A percentile compares a stretch with the other conserved stretches of the same genome.
phyloP scores from a whole-genome alignment of 2,888 invertebrate genomes.

The Xanthorhoe designata region DNA sequence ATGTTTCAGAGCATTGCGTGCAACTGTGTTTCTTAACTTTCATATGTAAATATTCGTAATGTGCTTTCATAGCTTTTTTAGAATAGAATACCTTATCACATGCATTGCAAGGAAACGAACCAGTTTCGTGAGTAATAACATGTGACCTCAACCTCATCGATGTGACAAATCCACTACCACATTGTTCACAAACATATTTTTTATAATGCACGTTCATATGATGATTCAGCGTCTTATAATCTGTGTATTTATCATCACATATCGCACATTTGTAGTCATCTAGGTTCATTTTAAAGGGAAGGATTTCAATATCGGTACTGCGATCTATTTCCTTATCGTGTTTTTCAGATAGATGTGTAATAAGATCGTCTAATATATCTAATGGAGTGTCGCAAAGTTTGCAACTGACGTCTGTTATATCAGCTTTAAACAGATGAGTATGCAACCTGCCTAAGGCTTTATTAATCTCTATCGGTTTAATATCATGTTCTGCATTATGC shows the following conservation, averaged over 20 bases:
- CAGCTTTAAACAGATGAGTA: constrained; percentile 22
- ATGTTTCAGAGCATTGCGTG: constrained; percentile 71
- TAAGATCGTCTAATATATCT: constrained; percentile 12
- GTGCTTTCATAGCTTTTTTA: constrained; percentile 74
- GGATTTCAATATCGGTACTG: constrained; percentile 17
- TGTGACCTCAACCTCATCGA: constrained; percentile 36
- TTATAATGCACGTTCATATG: constrained; percentile 65
- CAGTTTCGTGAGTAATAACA: constrained; percentile 40
- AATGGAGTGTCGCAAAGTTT: constrained; percentile 29
- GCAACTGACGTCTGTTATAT: constrained; percentile 34
- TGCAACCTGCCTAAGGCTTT: constrained; percentile 4
- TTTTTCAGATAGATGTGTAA: constrained; percentile 24
- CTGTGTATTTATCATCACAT: constrained; percentile 25
- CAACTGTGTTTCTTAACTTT: constrained; percentile 74
- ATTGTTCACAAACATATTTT: constrained; percentile 60
- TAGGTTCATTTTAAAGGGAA: constrained; percentile 28
- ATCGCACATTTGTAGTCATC: constrained; percentile 23
- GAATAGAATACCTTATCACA: constrained; percentile 83
- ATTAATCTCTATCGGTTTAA: constrained; percentile 12
- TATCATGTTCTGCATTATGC: constrained; percentile 19
- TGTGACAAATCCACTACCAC: constrained; percentile 44
- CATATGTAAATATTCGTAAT: constrained; percentile 78
- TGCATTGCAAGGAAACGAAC: constrained; percentile 71
- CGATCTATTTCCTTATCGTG: constrained; percentile 30
- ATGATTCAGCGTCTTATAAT: constrained; percentile 39